Evolutionary conservation across 2,113 vertebrate genomes (phyloP).

Genomic region (Serilophus lunatus): DNA sequence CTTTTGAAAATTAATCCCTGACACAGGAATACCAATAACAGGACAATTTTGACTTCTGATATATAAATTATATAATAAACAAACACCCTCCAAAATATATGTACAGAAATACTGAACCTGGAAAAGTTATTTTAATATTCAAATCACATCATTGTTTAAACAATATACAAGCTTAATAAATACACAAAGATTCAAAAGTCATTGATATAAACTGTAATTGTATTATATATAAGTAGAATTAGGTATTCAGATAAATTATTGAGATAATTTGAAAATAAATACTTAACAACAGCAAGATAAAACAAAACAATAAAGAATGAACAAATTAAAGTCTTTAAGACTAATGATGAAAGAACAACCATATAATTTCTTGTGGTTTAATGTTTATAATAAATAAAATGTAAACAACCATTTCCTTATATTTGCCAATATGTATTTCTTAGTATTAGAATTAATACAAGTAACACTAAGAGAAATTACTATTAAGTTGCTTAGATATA

Average conservation of each 20-base stretch:
- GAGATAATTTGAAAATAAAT: slow-evolving; percentile 9
- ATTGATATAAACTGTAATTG: slow-evolving; percentile 54
- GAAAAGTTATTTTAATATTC: slow-evolving; percentile 54
- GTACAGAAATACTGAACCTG: background rate
- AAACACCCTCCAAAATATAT: background rate
- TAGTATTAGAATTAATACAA: background rate
- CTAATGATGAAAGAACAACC: background rate
- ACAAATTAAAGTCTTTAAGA: background rate
- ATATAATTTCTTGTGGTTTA: background rate
- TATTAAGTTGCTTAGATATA: background rate
- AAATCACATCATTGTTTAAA: slow-evolving; percentile 49
- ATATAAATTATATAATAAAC: background rate
- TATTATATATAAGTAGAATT: slow-evolving; percentile 30
- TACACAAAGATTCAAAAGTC: slow-evolving; percentile 48
- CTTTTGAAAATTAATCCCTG: background rate
- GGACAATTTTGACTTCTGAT: background rate
- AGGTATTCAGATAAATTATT: background rate
- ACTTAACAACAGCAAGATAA: background rate
- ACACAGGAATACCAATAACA: background rate
- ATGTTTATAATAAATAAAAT: background rate
- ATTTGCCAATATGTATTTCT: background rate
- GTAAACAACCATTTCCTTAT: background rate
- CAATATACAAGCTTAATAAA: slow-evolving; percentile 47
- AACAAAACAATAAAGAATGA: background rate
- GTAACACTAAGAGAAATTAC: background rate